Base-by-base conservation (phyloP, 2,797 vertebrate genomes). In the Hoplostethus mediterraneus region DNA sequence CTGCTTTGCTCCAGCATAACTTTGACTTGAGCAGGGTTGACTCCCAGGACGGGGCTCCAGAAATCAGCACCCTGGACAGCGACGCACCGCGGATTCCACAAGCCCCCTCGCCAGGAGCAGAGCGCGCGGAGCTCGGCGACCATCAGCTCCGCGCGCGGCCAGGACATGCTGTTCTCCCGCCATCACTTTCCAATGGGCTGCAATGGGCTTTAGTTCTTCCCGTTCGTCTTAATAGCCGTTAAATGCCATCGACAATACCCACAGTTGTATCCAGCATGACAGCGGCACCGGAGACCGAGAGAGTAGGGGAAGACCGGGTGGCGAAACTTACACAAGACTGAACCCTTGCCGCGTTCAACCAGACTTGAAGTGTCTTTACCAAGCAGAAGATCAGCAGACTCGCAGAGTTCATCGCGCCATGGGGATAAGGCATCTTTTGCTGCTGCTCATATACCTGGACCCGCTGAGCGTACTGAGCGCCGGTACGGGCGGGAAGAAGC, bases 361-460 rank as follows among this genome's bases (percentile, higher is more conserved):
- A 59, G 40, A 79, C 38, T 68, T 82, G 4, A 81, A 74, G 69
- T 51, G 69, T 79, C 75, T 70, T 68, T 69, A 70, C 56, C 42
- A 16, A 55, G 17, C 60, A 36, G 33, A 49, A 65, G 16, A 21
- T 21, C 64, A 33, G 57, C 17, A 21, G 42, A 73, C 67, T 75
- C 8, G 54, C 70, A 79, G 79, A 84, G 66, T 60, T 84, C 6
- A 51, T 44, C 59, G 21, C 75, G 60, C 84, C 91, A 95, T 96
- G 95, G 94, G 93, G 90, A 95, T 92, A 84, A 84, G 89, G 77
- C 93, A 94, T 84, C 83, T 96, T 62, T 62, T 96, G 74, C 45
- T 96, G 75, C 90, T 96, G 70, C 88, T 96, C 0, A 90, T 96
- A 52, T 95, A 94, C 82, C 79, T 95, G 93, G 94, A 95, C 89